Conservation (phyloP, 2,797 vertebrate species). For the Leuciscus waleckii region DNA sequence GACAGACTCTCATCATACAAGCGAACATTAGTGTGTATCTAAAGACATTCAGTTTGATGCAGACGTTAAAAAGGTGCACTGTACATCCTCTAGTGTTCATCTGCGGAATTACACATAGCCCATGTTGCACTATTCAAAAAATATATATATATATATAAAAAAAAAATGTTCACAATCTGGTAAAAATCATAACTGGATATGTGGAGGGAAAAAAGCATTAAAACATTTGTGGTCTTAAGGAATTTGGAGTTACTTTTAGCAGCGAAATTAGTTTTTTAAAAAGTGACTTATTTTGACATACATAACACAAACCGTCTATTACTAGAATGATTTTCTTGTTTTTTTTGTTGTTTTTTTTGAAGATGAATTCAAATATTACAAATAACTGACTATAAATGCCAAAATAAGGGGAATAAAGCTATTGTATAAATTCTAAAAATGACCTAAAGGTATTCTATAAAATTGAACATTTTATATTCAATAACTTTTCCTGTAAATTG, state of each 20-base stretch:
- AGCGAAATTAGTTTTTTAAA: background rate
- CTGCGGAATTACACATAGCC: background rate
- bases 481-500: background rate
- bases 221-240: conserved; percentile 1
- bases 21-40: background rate
- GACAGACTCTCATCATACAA: conserved; percentile 22
- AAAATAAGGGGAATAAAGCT: background rate
- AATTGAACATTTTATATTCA: background rate
- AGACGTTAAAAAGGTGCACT: background rate
- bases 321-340: background rate
- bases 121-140: background rate
- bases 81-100: conserved; percentile 8
- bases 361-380: background rate
- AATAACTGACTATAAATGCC: background rate
- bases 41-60: conserved; percentile 16
- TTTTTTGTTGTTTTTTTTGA: background rate
- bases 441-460: background rate
- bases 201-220: background rate
- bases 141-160: too few species aligned
- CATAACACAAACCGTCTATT: background rate
- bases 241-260: background rate
- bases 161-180: background rate
- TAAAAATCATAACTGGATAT: background rate
- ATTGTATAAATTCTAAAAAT: conserved; percentile 15
- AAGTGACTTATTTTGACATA: background rate